These are phyloP conservation scores for Parazoanthus darwini DNA, from an alignment of 92 coral and sea anemone genomes.

Conservation along the genomic window DNA sequence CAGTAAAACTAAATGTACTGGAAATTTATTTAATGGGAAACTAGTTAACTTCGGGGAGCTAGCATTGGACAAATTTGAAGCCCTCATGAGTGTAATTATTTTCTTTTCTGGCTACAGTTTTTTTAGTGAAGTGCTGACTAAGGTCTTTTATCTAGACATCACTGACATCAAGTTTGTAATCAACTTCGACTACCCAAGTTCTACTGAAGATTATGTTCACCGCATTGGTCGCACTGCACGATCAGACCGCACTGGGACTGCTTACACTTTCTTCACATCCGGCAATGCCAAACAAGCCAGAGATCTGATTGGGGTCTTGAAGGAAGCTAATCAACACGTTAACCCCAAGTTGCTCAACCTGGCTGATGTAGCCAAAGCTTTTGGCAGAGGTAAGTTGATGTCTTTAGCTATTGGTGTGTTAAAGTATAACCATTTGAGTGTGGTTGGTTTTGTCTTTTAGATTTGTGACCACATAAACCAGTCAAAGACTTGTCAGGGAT, in stretches of 20 bases:
- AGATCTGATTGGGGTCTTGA: constrained; percentile 80
- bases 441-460: too few relatives aligned
- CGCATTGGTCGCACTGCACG: constrained; percentile 99
- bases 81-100: constrained; percentile 46
- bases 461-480: too few relatives aligned
- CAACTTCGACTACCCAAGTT: constrained; percentile 99
- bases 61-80: constrained; percentile 60
- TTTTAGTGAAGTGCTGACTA: neutral
- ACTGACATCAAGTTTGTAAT: constrained; percentile 98
- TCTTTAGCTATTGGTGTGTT: neutral
- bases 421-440: too few relatives aligned
- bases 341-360: constrained; percentile 81
- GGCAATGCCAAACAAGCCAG: constrained; percentile 97
- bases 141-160: constrained; percentile 71
- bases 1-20: constrained; percentile 46
- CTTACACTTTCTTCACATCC: constrained; percentile 94
- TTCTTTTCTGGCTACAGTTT: neutral
- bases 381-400: constrained; percentile 81
- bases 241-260: constrained; percentile 95
- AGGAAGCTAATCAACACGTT: constrained; percentile 95
- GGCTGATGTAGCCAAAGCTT: constrained; percentile 74
- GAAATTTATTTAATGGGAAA: constrained; percentile 29
- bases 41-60: constrained; percentile 60
- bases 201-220: constrained; percentile 97
- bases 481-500: too few relatives aligned